Evolutionary conservation across 2,797 vertebrate genomes (phyloP), one percentile per base, ranked within the genome.

Genomic region (Coilia nasus): DNA sequence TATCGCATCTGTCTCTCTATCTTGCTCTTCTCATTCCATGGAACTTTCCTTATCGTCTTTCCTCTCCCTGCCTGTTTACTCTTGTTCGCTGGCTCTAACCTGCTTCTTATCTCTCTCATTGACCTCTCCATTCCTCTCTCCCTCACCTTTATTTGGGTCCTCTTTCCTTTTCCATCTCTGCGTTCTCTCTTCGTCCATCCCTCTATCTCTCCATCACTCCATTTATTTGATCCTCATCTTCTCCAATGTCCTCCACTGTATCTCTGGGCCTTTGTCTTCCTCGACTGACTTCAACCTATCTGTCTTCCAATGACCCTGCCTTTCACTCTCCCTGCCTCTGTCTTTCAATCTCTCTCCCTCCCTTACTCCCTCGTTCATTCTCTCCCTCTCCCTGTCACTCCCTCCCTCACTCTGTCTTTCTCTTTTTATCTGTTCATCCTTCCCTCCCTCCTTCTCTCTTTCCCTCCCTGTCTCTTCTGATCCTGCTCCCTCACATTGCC

Each of bases 261-360:
- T 62, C 60, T 62, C 60, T 62, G n/a, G 23, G 1, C 19, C 23
- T 62, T 62, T n/a, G 23, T 62, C 59, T 62, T 25, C 21, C 9
- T 23, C 59, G n/a, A n/a, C n/a, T n/a, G n/a, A n/a, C 12, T 4
- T n/a, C 21, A 5, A 19, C 59, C 28, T 67, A 14, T 19, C 56
- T 84, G 57, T 23, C 60, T n/a, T 85, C 83, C 86, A 83, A 78
- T 83, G 44, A 59, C 0, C 19, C 28, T 54, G 47, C 47, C 82
- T n/a, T 46, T 82, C 10, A 12, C 56, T n/a, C 59, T 82, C 10
- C 19, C 56, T 78, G 81, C 81, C 71, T 35, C 44, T 85, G n/a
- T 88, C 60, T 35, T 35, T 54, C 60, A 71, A 41, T 85, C 62
- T 85, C n/a, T 6, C 41, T 50, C 25, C 25, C 60, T 64, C 35